Evolutionary conservation across 2,888 invertebrate species (phyloP).

Genomic region (Acanthoscelides obtectus): DNA sequence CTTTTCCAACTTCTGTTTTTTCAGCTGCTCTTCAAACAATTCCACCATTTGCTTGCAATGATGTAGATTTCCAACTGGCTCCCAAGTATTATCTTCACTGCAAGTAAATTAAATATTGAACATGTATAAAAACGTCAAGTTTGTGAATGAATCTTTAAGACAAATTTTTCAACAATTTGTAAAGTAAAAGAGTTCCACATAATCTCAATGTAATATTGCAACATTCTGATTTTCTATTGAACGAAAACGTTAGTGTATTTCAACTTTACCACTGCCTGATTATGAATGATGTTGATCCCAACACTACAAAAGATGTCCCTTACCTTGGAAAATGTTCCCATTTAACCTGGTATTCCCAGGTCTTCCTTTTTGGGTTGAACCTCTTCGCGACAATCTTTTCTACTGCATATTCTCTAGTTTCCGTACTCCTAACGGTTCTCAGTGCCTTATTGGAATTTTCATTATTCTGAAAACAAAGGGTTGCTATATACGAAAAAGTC

Average conservation of each 20-base stretch:
- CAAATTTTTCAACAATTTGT: slow-evolving; percentile 5
- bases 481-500: too few species aligned
- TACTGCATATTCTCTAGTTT: slow-evolving; percentile 62
- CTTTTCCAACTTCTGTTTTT: slow-evolving; percentile 58
- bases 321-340: slow-evolving; percentile 76
- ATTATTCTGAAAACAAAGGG: slow-evolving; percentile 15
- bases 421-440: slow-evolving; percentile 23
- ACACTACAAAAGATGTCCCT: not conserved
- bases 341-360: slow-evolving; percentile 78
- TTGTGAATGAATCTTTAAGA: not conserved
- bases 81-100: slow-evolving; percentile 81
- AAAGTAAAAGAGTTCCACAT: slow-evolving; percentile 5
- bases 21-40: slow-evolving; percentile 74
- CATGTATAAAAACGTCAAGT: slow-evolving; percentile 1
- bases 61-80: slow-evolving; percentile 70
- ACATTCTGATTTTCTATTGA: too few species aligned
- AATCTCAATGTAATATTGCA: too few species aligned
- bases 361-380: slow-evolving; percentile 70
- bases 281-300: too few species aligned
- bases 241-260: too few species aligned
- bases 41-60: slow-evolving; percentile 73
- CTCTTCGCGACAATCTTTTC: slow-evolving; percentile 82
- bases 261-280: too few species aligned
- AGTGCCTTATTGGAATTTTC: slow-evolving; percentile 27
- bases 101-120: slow-evolving; percentile 11